Evolutionary conservation across 1,140 invertebrate genomes (phyloP).

Genomic region (Chironomus striatipennis): DNA sequence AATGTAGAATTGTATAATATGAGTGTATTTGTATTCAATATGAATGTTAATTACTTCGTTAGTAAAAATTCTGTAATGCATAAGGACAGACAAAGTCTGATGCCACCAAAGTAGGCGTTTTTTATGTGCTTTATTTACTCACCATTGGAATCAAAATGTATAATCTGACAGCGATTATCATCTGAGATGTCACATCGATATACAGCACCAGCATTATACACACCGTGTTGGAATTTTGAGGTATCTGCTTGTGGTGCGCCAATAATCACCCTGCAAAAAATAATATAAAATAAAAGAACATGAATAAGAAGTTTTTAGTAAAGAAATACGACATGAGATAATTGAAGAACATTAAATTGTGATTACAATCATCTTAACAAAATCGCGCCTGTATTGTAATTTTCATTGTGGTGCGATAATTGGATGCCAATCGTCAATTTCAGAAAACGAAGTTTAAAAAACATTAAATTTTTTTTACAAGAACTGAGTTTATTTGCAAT

Average conservation of each 20-base stretch:
- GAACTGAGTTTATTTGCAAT: no score
- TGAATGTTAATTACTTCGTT: no score
- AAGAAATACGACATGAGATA: constrained; percentile 11
- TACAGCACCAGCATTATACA: constrained; percentile 62
- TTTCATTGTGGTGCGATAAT: neutral
- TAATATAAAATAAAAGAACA: constrained; percentile 25
- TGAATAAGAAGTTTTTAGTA: neutral
- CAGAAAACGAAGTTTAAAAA: constrained; percentile 6
- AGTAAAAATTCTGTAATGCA: no score
- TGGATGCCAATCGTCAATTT: constrained; percentile 24
- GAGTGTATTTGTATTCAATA: no score
- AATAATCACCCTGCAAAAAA: constrained; percentile 59
- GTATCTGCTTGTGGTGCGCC: constrained; percentile 72
- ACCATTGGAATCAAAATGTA: constrained; percentile 68
- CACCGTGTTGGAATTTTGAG: constrained; percentile 43
- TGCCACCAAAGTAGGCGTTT: no score
- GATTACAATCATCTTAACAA: neutral
- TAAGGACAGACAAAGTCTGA: no score
- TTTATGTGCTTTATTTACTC: constrained; percentile 33
- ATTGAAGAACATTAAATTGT: constrained; percentile 16
- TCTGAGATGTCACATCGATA: constrained; percentile 58
- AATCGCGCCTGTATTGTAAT: neutral
- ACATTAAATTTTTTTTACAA: neutral
- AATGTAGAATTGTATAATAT: no score
- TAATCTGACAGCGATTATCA: constrained; percentile 49